A percentile compares a stretch with the other conserved stretches of the same genome.
phyloP scores from a whole-genome alignment of 37 sponge, comb jelly and placozoan genomes.

The Chondrosia reniformis region DNA sequence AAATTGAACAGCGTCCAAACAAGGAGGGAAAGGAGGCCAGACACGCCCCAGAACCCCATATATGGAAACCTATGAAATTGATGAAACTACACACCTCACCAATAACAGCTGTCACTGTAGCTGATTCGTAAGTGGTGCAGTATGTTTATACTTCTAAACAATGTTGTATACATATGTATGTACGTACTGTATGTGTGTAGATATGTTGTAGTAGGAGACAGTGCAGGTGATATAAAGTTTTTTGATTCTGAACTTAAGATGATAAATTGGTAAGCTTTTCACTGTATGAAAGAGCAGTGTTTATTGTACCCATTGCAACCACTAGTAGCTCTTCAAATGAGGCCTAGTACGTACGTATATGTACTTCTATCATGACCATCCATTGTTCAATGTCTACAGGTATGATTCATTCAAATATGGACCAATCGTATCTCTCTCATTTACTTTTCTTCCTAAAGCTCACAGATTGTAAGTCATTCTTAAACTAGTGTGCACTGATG shows the following conservation, averaged over 20 bases:
- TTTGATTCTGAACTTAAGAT: constrained; percentile 79
- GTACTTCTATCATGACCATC: neutral
- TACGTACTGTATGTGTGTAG: constrained; percentile 22
- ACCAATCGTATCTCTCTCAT: constrained; percentile 76
- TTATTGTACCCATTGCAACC: neutral
- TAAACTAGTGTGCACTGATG: neutral
- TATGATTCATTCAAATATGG: constrained; percentile 45
- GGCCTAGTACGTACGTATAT: neutral
- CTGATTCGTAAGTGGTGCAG: constrained; percentile 24
- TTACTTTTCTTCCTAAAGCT: constrained; percentile 51
- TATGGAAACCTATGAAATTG: constrained; percentile 56
- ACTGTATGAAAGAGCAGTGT: neutral
- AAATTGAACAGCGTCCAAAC: constrained; percentile 23
- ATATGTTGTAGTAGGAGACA: constrained; percentile 77
- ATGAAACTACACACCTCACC: constrained; percentile 63
- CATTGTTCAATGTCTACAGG: too few relatives aligned
- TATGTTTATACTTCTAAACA: neutral
- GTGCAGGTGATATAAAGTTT: constrained; percentile 77
- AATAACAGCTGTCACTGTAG: constrained; percentile 54
- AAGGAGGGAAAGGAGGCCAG: neutral
- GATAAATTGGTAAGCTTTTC: constrained; percentile 70
- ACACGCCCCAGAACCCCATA: constrained; percentile 33
- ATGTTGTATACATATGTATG: neutral
- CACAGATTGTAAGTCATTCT: neutral
- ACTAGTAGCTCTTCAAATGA: too few relatives aligned